These are phyloP conservation scores for Parambassis ranga DNA, from an alignment of 2,797 vertebrate species.

Conservation along the genomic window DNA sequence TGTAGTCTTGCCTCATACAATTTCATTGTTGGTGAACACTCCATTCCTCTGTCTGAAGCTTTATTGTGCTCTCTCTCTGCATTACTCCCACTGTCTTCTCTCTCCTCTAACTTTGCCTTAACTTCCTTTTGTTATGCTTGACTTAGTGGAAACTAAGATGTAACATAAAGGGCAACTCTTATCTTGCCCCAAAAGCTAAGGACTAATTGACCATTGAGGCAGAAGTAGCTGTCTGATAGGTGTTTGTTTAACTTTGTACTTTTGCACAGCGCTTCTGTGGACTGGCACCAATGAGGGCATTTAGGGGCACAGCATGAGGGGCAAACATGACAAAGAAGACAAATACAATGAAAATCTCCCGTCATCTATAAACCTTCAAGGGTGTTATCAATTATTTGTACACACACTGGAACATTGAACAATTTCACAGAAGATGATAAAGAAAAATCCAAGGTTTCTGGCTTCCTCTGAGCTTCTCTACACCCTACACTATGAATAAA, in stretches of 20 bases:
- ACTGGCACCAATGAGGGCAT: neutral
- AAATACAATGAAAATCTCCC: neutral
- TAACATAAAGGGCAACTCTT: neutral
- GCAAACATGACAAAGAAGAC: neutral
- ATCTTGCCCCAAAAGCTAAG: neutral
- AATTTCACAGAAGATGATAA: neutral
- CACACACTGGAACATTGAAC: neutral
- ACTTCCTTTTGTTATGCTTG: neutral
- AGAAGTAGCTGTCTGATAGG: neutral
- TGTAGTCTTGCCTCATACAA: neutral
- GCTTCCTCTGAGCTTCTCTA: neutral
- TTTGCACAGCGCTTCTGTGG: neutral
- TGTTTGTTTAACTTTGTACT: neutral
- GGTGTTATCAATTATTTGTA: neutral
- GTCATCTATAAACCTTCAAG: neutral
- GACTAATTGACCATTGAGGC: neutral
- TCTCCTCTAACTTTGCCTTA: neutral
- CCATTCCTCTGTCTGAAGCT: neutral
- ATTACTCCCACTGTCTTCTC: neutral
- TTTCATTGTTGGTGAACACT: conserved; percentile 13
- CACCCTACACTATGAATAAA: neutral
- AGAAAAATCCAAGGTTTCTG: no score
- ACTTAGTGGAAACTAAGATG: neutral
- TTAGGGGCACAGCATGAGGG: neutral
- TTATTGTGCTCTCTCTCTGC: neutral